A percentile compares a stretch with the other conserved stretches of the same genome.
These are phyloP conservation scores for Bostrychus sinensis DNA, from an alignment of 2,113 vertebrate species.

Conservation along the genomic window DNA sequence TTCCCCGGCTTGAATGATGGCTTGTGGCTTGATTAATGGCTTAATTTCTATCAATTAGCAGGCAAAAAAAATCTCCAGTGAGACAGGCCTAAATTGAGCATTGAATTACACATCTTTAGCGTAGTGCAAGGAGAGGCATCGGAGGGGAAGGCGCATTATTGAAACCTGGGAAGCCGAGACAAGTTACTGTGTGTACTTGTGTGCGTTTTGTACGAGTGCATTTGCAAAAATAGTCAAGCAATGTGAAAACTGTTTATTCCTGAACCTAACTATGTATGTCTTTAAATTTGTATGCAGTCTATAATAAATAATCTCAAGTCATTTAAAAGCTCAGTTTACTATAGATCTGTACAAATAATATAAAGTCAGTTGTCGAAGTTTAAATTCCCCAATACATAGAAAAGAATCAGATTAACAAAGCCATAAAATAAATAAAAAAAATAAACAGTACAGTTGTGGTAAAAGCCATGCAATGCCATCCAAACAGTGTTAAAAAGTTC, in stretches of 20 bases:
- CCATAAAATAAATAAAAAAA: too few species aligned
- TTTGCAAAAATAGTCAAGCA: neutral
- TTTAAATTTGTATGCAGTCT: too few species aligned
- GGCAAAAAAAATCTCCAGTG: conserved; percentile 91
- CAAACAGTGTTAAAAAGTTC: too few species aligned
- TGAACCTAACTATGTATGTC: neutral
- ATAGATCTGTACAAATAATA: too few species aligned
- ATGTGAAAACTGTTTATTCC: conserved; percentile 31
- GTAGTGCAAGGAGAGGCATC: conserved; percentile 74
- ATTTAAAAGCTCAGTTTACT: too few species aligned
- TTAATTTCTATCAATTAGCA: conserved; percentile 99
- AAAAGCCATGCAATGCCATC: too few species aligned
- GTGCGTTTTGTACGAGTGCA: neutral
- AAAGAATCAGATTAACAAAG: too few species aligned
- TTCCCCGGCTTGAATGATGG: conserved; percentile 98
- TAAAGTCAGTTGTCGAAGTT: too few species aligned
- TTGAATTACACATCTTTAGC: conserved; percentile 96
- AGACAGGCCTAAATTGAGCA: conserved; percentile 97
- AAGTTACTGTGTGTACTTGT: conserved; percentile 34
- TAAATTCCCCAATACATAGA: too few species aligned
- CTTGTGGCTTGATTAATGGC: conserved; percentile 99
- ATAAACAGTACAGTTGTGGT: too few species aligned
- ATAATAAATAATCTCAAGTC: too few species aligned
- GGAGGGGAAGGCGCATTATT: conserved; percentile 62
- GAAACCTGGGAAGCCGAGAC: conserved; percentile 71